These are phyloP conservation scores for Coccyzus lansbergi DNA, from an alignment of 2,797 vertebrate genomes.

Conservation along the genomic window DNA sequence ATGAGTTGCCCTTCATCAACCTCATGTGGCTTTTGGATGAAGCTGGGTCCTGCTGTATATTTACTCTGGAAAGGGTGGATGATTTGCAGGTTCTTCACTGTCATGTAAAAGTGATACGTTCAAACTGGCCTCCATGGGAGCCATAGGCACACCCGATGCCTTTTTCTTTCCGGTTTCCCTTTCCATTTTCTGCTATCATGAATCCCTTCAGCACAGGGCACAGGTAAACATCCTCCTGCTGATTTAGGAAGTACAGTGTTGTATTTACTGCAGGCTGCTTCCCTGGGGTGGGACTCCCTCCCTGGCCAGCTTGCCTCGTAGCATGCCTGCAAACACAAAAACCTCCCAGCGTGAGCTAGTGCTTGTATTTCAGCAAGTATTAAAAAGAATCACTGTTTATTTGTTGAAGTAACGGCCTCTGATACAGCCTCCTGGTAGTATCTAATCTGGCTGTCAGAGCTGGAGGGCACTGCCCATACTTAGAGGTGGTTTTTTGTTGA, in stretches of 20 bases:
- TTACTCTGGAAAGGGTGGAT: background rate
- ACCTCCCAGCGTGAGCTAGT: fast-evolving
- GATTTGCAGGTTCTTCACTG: background rate
- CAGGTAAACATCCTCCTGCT: fast-evolving
- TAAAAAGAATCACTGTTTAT: background rate
- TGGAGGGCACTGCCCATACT: background rate
- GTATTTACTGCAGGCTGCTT: background rate
- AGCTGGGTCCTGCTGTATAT: background rate
- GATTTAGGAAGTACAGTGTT: background rate
- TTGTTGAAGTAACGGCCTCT: background rate
- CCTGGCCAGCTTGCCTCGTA: background rate
- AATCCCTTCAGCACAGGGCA: background rate
- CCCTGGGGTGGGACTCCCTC: background rate
- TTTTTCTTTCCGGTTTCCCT: background rate
- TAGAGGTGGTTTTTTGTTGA: background rate
- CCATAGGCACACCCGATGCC: background rate
- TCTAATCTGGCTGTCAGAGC: background rate
- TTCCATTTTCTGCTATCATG: background rate
- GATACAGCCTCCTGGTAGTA: background rate
- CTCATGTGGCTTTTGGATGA: fast-evolving
- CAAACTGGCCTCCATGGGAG: background rate
- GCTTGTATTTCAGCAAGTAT: background rate
- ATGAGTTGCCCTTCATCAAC: background rate
- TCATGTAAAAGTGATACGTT: background rate
- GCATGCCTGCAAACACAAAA: background rate